Evolutionary conservation across 2,888 invertebrate genomes (phyloP), one percentile per base, ranked within the genome.

Genomic region (Ormyrus labotus): DNA sequence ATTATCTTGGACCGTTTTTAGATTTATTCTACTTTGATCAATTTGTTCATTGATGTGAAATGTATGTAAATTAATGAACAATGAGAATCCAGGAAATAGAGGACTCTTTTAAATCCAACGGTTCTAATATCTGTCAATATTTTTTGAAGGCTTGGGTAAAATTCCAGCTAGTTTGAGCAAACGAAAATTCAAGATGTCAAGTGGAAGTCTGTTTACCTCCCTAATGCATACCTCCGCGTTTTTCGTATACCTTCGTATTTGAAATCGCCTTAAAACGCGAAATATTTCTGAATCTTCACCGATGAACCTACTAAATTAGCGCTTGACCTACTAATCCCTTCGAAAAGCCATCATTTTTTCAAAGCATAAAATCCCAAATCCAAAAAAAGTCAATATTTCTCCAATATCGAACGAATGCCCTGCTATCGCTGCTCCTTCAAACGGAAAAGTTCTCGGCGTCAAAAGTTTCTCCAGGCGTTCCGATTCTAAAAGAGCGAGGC

Each of bases 141-240:
- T 69, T 78, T 78, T 64, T 57, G 2, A 74, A 58, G 45, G 48
- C n/a, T 50, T 57, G 5, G 63, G 48, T 55, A 51, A 45, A 55
- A 63, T 79, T 57, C 47, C 10, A 55, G 11, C 6, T 50, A n/a
- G 45, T 19, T 9, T 64, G 48, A 65, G 57, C 47, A 75, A 64
- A 75, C 53, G 65, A 75, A 65, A 75, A 79, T 78, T 63, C 63
- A 53, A 51, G 48, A 73, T 65, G 74, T 70, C 70, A 67, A 80
- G 74, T 74, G 69, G 80, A n/a, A 19, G 61, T 51, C 74, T 80
- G 13, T 80, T 80, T 80, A 53, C 74, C 53, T 55, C 48, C 65
- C 70, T 80, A 80, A 80, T 58, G 60, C 68, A 67, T 61, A 68
- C 50, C 51, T 64, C 51, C 34, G n/a, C 55, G 48, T 68, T 79